Base-by-base conservation (phyloP, 2,888 invertebrate species). In the Scrobipalpa atriplicella region DNA sequence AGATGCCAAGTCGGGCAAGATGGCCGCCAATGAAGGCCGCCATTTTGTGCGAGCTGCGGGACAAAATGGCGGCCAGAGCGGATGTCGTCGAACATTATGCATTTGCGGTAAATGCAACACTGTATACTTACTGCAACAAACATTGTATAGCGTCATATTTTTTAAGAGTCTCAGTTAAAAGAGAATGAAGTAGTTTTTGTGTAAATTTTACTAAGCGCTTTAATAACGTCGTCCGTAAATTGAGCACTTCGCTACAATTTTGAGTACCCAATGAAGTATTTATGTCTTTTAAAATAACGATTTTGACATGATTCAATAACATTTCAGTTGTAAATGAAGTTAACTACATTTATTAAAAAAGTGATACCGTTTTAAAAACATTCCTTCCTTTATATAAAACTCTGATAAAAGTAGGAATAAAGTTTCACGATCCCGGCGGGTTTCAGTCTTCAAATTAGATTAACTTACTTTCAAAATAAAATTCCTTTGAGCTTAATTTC, bases 21-120 rank as follows among this genome's bases (percentile, higher is more conserved):
- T 81, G 82, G 83, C 82, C 74, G 82, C 84, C 85, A 83, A 72
- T 77, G 75, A 71, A 72, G 72, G 76, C 76, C 72, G 78, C 13
- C 62, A 63, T 63, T 63, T 63, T 39, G 16, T 16, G 43, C 13
- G 21, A 6, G 8, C 1, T 0, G 18, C 2, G 21, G 16, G 51
- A 51, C 62, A 63, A 63, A 16, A 63, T 63, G 62, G 51, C 62
- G 51, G 51, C 36, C n/a, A 36, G 16, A 16, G 36, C 38, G 38
- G 19, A 63, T 52, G 52, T 63, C 52, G 13, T 29, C 36, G 1
- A 9, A 19, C 62, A 19, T 47, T 43, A 62, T 41, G 8, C 21
- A 13, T 19, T 13, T 18, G 29, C 58, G 36, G 58, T 21, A 58
- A 9, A 36, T 19, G 16, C 43, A 21, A n/a, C 61, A 16, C 39